These are phyloP conservation scores for Cyanoliseus patagonus DNA, from an alignment of 2,113 vertebrate genomes.

Conservation along the genomic window DNA sequence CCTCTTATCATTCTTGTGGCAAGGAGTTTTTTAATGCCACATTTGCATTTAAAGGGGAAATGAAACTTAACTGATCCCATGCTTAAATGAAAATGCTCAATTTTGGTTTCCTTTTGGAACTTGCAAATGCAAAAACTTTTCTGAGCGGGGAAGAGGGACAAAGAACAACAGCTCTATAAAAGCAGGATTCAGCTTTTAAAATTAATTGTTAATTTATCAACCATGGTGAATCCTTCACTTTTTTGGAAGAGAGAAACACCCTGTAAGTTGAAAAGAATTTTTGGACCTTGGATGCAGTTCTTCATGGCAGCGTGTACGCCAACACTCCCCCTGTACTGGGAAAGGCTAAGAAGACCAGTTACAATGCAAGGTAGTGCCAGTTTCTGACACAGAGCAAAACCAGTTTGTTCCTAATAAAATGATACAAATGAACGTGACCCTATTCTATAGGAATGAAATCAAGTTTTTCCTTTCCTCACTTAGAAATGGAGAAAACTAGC, in stretches of 20 bases:
- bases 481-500: background rate
- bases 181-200: background rate
- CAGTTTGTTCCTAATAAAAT: background rate
- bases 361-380: background rate
- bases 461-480: background rate
- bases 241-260: background rate
- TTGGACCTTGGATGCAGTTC: background rate
- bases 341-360: background rate
- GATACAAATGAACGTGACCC: background rate
- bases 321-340: background rate
- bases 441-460: background rate
- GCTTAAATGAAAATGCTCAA: background rate
- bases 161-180: background rate
- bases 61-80: background rate
- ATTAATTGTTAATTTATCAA: background rate
- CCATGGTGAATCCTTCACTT: background rate
- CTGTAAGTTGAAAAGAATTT: background rate
- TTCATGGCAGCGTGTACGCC: background rate
- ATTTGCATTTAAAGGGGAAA: background rate
- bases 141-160: accelerated
- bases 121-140: background rate
- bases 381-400: background rate
- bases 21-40: background rate
- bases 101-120: background rate
- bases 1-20: background rate